A percentile compares a stretch with the other conserved stretches of the same genome.
These are phyloP conservation scores for Harlomillsia oculata DNA, from an alignment of 1,140 invertebrate genomes.

Conservation along the genomic window DNA sequence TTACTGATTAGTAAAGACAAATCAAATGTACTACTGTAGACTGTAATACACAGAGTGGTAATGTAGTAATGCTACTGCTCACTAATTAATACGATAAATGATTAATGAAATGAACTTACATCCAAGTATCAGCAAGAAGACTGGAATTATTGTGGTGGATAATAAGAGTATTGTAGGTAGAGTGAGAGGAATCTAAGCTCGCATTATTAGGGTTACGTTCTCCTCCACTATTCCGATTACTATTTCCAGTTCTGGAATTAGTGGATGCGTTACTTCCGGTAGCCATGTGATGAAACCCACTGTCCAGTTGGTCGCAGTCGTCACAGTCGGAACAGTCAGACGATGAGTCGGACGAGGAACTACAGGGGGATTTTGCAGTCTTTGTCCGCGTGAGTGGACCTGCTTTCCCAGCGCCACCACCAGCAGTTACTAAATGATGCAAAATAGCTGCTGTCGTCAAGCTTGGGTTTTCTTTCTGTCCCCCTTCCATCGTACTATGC, in stretches of 20 bases:
- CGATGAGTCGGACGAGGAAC: neutral
- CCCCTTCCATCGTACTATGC: conserved; percentile 22
- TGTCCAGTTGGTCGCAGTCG: neutral
- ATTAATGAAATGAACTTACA: conserved; percentile 23
- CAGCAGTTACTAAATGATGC: neutral
- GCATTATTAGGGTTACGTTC: conserved; percentile 20
- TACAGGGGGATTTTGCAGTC: neutral
- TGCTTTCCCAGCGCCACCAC: neutral
- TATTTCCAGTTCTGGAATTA: neutral
- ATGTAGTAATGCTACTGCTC: neutral
- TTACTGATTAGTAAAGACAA: neutral
- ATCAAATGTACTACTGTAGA: neutral
- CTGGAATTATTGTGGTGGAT: conserved; percentile 38
- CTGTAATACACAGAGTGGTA: neutral
- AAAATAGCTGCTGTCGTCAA: neutral
- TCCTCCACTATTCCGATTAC: conserved; percentile 12
- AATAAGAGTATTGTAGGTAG: conserved; percentile 39
- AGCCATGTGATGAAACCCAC: neutral
- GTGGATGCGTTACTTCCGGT: neutral
- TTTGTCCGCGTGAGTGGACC: neutral
- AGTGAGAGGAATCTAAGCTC: conserved; percentile 36
- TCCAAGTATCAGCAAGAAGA: conserved; percentile 35
- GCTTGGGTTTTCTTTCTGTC: neutral
- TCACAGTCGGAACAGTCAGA: conserved; percentile 15
- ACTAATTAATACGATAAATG: neutral